Conservation (phyloP, 1,140 invertebrate species). For the Rhagoletis zephyria region DNA sequence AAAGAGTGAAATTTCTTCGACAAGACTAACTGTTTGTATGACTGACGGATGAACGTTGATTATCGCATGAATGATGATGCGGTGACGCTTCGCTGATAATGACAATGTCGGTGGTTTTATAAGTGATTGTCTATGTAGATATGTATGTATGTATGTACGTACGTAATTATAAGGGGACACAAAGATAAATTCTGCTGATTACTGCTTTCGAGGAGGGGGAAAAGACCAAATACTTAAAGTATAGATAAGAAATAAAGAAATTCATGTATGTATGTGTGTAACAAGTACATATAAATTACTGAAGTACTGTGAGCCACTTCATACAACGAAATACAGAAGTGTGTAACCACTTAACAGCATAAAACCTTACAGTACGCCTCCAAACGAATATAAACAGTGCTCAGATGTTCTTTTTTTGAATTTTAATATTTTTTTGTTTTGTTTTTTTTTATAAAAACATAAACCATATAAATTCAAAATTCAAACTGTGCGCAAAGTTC, state of each 20-base stretch:
- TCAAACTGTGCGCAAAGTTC: no score
- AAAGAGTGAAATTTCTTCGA: not conserved
- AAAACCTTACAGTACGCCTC: no score
- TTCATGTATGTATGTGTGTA: no score
- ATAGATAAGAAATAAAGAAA: not conserved
- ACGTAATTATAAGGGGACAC: not conserved
- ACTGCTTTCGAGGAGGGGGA: not conserved
- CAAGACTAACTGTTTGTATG: not conserved
- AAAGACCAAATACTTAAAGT: not conserved
- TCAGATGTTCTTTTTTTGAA: no score
- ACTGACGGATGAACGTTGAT: not conserved
- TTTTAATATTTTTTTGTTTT: no score
- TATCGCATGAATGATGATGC: constrained; percentile 26
- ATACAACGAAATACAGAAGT: no score
- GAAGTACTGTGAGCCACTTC: no score
- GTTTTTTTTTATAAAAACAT: no score
- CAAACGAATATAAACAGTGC: no score
- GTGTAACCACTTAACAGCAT: no score
- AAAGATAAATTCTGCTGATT: not conserved
- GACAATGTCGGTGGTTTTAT: constrained; percentile 28
- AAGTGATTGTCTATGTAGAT: not conserved
- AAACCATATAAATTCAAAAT: no score
- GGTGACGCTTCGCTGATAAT: constrained; percentile 4
- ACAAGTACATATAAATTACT: no score
- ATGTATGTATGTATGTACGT: not conserved